Evolutionary conservation across 2,113 vertebrate species (phyloP).

Genomic region (Jacana jacana): DNA sequence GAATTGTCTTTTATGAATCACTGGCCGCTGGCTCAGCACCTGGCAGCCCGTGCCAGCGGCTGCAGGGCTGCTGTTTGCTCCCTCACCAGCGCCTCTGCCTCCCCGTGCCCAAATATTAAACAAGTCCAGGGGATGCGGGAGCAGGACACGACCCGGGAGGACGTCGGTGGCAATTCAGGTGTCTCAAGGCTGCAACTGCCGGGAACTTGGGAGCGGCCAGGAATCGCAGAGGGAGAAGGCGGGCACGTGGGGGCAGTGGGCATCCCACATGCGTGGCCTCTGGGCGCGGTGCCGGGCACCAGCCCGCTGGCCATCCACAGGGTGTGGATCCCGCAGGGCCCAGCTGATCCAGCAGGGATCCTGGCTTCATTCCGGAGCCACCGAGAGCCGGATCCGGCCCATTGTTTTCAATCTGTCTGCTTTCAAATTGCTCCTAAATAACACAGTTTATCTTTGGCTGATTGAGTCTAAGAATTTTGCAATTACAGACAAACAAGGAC

Average conservation of each 20-base stretch:
- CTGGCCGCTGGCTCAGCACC: not conserved
- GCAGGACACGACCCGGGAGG: not conserved
- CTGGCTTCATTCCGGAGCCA: not conserved
- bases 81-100: not conserved
- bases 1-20: not conserved
- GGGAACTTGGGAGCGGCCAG: not conserved
- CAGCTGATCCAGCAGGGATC: not conserved
- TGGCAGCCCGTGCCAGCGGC: not conserved
- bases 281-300: not conserved
- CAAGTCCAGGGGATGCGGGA: not conserved
- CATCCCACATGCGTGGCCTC: not conserved
- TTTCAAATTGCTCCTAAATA: slow-evolving; percentile 63
- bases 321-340: accelerated
- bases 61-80: not conserved
- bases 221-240: not conserved
- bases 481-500: slow-evolving; percentile 63
- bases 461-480: slow-evolving; percentile 62
- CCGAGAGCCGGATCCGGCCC: not conserved
- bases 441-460: slow-evolving; percentile 63
- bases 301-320: accelerated
- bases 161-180: not conserved
- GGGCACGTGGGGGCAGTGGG: accelerated
- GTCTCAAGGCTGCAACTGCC: not conserved
- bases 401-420: slow-evolving; percentile 60
- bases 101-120: not conserved